These are phyloP conservation scores for Crocuta crocuta DNA, from an alignment of 2,113 vertebrate genomes.

Conservation along the genomic window DNA sequence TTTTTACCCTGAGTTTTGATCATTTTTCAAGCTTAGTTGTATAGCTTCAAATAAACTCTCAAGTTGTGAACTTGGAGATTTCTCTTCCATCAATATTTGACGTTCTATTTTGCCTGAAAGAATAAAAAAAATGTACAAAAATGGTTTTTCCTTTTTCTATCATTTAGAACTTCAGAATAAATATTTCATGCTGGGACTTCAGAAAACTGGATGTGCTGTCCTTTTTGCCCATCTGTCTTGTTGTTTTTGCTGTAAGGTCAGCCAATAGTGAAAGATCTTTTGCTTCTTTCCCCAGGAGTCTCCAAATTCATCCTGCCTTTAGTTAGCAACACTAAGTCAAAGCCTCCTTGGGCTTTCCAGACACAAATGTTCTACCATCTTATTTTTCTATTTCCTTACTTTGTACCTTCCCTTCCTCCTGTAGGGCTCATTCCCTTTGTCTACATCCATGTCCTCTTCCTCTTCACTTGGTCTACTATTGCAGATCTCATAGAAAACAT, in stretches of 20 bases:
- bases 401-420: neutral
- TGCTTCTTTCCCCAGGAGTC: neutral
- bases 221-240: neutral
- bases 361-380: neutral
- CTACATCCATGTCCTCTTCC: neutral
- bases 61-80: conserved; percentile 70
- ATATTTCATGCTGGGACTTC: neutral
- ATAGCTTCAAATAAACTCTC: conserved; percentile 88
- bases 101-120: conserved; percentile 88
- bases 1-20: conserved; percentile 90
- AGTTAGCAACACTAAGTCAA: neutral
- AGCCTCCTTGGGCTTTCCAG: neutral
- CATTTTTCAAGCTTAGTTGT: conserved; percentile 84
- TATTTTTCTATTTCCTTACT: neutral
- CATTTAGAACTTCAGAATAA: neutral
- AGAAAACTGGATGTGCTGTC: neutral
- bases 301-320: neutral
- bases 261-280: neutral
- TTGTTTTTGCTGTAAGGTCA: neutral
- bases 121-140: conserved; percentile 54
- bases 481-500: neutral
- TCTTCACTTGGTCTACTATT: neutral
- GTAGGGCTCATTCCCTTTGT: neutral
- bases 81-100: conserved; percentile 80
- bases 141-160: neutral